These are phyloP conservation scores for Grus americana DNA, from an alignment of 2,113 vertebrate genomes.

Conservation along the genomic window DNA sequence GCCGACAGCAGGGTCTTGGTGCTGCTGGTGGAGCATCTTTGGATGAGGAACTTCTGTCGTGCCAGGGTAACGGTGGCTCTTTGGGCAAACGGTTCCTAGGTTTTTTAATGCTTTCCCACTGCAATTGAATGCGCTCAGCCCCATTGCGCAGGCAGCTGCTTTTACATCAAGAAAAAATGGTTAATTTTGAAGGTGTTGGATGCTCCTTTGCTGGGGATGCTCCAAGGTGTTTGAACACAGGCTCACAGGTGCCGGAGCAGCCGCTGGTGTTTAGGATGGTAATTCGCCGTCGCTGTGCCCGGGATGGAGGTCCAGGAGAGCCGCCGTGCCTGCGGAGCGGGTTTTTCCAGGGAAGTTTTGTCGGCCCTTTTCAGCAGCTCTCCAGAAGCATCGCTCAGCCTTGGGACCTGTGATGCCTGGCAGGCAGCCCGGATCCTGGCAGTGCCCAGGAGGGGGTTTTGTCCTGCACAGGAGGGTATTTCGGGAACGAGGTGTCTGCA, in stretches of 20 bases:
- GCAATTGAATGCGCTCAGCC: neutral
- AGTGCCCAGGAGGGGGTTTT: neutral
- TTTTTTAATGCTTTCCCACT: neutral
- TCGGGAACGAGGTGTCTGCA: neutral
- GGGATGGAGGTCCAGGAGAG: neutral
- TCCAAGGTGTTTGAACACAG: neutral
- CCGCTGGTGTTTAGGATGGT: neutral
- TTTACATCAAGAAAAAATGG: neutral
- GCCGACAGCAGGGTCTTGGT: rapidly evolving
- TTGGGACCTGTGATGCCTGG: neutral
- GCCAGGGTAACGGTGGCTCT: neutral
- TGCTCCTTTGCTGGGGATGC: neutral
- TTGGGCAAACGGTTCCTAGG: neutral
- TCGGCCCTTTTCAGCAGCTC: neutral
- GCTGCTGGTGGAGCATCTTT: neutral
- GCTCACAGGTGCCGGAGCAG: neutral
- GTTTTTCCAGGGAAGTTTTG: neutral
- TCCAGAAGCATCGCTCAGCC: neutral
- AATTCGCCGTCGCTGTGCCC: neutral
- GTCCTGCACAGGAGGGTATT: neutral
- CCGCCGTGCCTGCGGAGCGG: rapidly evolving
- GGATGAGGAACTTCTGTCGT: neutral
- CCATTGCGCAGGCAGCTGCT: neutral
- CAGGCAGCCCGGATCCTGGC: neutral
- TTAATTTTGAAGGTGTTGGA: neutral